phyloP scores from a whole-genome alignment of 1,140 invertebrate genomes.

The Proctacanthus coquilletti region DNA sequence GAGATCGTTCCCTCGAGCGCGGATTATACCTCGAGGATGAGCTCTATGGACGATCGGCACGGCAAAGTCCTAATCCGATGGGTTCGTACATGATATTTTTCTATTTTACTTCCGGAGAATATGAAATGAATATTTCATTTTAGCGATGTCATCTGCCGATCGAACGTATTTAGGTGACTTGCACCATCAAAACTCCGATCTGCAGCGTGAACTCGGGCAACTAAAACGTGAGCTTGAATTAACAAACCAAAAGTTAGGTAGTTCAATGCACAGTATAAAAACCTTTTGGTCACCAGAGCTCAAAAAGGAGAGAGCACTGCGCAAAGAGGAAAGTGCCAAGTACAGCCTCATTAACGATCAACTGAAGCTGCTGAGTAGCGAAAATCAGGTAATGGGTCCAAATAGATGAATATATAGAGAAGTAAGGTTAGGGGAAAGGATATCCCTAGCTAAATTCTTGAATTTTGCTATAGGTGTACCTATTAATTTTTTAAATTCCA shows the following conservation, averaged over 20 bases:
- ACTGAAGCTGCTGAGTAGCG: constrained; percentile 86
- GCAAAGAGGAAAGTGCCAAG: constrained; percentile 96
- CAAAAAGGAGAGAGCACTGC: constrained; percentile 89
- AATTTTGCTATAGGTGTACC: no score
- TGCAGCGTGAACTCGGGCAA: constrained; percentile 90
- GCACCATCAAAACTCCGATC: constrained; percentile 86
- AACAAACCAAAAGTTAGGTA: constrained; percentile 94
- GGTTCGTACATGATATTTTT: constrained; percentile 10
- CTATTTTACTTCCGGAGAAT: constrained; percentile 1
- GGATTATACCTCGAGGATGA: constrained; percentile 59
- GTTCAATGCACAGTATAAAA: constrained; percentile 98
- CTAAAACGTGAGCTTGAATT: constrained; percentile 92
- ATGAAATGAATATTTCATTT: no score
- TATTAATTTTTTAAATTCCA: no score
- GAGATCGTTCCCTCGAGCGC: constrained; percentile 45
- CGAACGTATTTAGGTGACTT: constrained; percentile 73
- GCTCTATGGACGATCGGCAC: constrained; percentile 52
- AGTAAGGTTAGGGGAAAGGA: no score
- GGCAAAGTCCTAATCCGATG: constrained; percentile 51
- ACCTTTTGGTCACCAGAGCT: constrained; percentile 99
- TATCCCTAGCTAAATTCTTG: no score
- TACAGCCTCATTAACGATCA: constrained; percentile 95
- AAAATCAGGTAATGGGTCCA: constrained; percentile 85
- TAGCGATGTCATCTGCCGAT: constrained; percentile 27
- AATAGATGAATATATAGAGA: no score